A percentile compares a stretch with the other conserved stretches of the same genome.
Conservation (phyloP, 2,888 invertebrate species). For the Xestoiulus laeticollis region DNA sequence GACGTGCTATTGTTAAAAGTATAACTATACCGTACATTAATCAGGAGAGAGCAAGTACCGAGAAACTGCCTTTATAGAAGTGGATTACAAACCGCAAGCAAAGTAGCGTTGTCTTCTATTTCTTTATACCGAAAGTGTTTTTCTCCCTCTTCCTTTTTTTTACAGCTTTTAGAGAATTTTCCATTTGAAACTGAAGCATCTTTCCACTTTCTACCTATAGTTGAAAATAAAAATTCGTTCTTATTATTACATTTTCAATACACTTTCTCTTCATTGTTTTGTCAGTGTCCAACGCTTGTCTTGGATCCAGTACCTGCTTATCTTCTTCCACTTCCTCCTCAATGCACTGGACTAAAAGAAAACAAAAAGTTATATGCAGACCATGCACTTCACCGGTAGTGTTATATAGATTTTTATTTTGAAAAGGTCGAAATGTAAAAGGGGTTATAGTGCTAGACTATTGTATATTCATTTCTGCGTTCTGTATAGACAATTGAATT, state of each 20-base stretch:
- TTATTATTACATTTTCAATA: not conserved
- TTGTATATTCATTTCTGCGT: not conserved
- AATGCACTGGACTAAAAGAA: not conserved
- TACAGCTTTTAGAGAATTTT: not conserved
- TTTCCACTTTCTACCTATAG: not conserved
- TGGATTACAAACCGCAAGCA: not conserved
- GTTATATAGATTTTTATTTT: not conserved
- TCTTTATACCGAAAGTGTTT: not conserved
- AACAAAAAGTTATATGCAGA: not conserved
- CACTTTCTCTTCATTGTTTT: not conserved
- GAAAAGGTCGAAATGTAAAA: not conserved
- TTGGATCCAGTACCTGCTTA: not conserved
- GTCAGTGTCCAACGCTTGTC: not conserved
- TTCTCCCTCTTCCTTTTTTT: not conserved
- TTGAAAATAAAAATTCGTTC: not conserved
- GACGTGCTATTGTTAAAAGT: no score
- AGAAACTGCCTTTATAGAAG: not conserved
- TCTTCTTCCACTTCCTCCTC: not conserved
- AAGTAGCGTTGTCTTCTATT: not conserved
- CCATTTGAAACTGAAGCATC: not conserved
- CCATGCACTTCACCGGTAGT: not conserved
- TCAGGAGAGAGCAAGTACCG: no score
- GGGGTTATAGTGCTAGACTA: not conserved
- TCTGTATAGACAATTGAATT: not conserved
- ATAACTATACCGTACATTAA: no score